Percentiles rank a stretch among this genome's conserved stretches.
phyloP scores from a whole-genome alignment of 2,888 invertebrate species.

The Tyria jacobaeae region DNA sequence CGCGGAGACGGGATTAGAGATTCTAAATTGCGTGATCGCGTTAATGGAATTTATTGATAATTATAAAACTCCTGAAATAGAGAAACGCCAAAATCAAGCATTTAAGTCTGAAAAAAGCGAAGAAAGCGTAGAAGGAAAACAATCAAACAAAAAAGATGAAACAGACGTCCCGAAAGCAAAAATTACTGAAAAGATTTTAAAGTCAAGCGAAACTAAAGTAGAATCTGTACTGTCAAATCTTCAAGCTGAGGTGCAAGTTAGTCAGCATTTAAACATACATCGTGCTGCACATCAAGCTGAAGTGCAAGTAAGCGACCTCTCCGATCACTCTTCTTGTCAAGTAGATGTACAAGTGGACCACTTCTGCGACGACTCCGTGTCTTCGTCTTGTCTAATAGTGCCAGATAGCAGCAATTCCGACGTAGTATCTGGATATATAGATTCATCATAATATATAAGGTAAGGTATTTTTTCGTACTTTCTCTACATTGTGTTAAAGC shows the following conservation, averaged over 20 bases:
- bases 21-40: slow-evolving; percentile 66
- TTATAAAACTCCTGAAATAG: slow-evolving; percentile 25
- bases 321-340: neutral
- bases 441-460: neutral
- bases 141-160: neutral
- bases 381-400: neutral
- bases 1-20: slow-evolving; percentile 71
- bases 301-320: slow-evolving; percentile 1
- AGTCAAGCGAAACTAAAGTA: neutral
- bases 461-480: neutral
- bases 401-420: slow-evolving; percentile 6
- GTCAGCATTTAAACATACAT: neutral
- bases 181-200: neutral
- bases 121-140: slow-evolving; percentile 1
- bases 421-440: neutral
- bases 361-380: neutral
- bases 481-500: neutral
- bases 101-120: neutral
- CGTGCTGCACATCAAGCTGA: neutral
- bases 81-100: neutral
- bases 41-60: slow-evolving; percentile 76
- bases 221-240: neutral
- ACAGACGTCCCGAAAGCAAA: neutral
- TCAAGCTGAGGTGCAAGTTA: slow-evolving; percentile 9
- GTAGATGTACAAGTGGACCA: slow-evolving; percentile 6